Percentiles rank a stretch among this genome's conserved stretches.
Evolutionary conservation across 2,113 vertebrate species (phyloP).

Genomic region (Grammatotria lemairii): DNA sequence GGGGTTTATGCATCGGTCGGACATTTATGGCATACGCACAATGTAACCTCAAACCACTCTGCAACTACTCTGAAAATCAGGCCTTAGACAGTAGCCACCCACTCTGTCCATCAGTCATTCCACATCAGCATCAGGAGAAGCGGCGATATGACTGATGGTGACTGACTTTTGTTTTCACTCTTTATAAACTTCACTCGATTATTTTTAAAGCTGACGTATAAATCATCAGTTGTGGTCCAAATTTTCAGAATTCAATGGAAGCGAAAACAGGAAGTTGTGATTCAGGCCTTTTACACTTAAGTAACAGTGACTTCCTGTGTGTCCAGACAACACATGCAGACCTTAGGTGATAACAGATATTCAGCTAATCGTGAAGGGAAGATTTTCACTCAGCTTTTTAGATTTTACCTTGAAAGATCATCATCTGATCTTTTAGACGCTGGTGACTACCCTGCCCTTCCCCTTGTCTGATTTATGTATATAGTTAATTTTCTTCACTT

Average conservation of each 20-base stretch:
- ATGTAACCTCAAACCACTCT: neutral
- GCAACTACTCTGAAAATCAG: neutral
- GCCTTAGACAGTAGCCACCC: neutral
- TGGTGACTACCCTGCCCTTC: neutral
- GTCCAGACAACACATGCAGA: neutral
- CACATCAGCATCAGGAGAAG: neutral
- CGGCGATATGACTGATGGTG: neutral
- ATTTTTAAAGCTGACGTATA: neutral
- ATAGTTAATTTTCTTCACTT: neutral
- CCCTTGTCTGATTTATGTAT: neutral
- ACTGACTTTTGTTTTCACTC: neutral
- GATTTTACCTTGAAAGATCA: neutral
- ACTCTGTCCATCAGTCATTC: neutral
- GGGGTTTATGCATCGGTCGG: neutral
- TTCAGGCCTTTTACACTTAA: neutral
- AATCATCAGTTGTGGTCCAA: neutral
- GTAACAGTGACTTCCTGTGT: neutral
- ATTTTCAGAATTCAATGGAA: neutral
- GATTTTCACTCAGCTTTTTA: neutral
- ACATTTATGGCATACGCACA: neutral
- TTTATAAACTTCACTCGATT: neutral
- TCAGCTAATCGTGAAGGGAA: neutral
- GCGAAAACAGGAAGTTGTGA: neutral
- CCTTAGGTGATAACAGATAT: neutral
- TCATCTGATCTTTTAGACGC: neutral